Percentiles rank a stretch among this genome's conserved stretches.
Conservation (phyloP, 2,888 invertebrate species). For the Sphaerophoria taeniata region DNA sequence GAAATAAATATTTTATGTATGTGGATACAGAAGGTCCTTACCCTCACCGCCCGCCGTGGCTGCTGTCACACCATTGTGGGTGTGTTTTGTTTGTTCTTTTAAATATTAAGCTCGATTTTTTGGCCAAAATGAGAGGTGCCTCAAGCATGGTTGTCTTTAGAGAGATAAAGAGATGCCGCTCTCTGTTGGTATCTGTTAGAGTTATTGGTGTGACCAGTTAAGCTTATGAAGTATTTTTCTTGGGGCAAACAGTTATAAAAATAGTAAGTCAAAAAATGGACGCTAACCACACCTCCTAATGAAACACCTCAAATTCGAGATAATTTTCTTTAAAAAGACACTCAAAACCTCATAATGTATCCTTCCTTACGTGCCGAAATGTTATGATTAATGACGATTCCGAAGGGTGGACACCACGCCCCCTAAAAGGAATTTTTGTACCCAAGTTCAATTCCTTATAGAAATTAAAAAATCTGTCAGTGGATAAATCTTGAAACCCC, state of each 20-base stretch:
- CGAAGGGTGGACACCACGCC: too few species aligned
- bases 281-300: too few species aligned
- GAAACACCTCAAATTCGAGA: too few species aligned
- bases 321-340: too few species aligned
- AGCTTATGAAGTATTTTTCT: not conserved
- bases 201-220: conserved; percentile 11
- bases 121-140: conserved; percentile 39
- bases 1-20: conserved; percentile 63
- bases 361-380: too few species aligned
- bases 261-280: too few species aligned
- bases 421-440: too few species aligned
- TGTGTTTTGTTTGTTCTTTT: conserved; percentile 51
- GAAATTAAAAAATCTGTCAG: too few species aligned
- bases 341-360: too few species aligned
- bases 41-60: conserved; percentile 25
- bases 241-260: not conserved
- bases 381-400: too few species aligned
- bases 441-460: too few species aligned
- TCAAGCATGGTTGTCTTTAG: conserved; percentile 12
- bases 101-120: conserved; percentile 3
- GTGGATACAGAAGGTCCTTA: conserved; percentile 51
- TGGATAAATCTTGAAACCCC: too few species aligned
- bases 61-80: not conserved
- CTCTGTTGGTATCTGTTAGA: conserved; percentile 6
- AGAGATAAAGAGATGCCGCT: conserved; percentile 33